phyloP scores from a whole-genome alignment of 2,797 vertebrate genomes.

The Phataginus tetradactyla region DNA sequence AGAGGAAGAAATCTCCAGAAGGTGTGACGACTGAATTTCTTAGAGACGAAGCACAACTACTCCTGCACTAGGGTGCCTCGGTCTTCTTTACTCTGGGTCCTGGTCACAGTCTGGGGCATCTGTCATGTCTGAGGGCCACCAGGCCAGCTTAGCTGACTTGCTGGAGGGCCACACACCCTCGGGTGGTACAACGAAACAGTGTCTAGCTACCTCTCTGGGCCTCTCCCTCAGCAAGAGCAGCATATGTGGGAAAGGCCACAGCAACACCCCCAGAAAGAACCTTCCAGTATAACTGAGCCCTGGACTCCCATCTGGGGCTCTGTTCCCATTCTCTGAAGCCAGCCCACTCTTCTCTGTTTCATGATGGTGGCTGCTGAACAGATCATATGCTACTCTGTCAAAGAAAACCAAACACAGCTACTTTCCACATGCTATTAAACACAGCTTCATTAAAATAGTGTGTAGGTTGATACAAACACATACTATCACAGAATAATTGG shows the following conservation, averaged over 20 bases:
- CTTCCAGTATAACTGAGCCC: background rate
- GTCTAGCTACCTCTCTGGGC: background rate
- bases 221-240: background rate
- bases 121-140: background rate
- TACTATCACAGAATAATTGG: constrained; percentile 60
- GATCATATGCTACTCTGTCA: constrained; percentile 20
- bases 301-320: background rate
- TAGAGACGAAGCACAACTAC: background rate
- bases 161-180: background rate
- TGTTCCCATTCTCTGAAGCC: background rate
- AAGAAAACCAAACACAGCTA: constrained; percentile 55
- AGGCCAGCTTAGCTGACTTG: background rate
- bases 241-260: background rate
- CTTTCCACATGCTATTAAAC: constrained; percentile 66
- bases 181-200: background rate
- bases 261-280: background rate
- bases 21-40: background rate
- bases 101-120: background rate
- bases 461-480: constrained; percentile 62
- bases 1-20: background rate
- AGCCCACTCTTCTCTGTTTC: background rate
- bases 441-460: constrained; percentile 59
- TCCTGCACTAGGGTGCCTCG: too few species aligned
- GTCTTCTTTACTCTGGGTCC: background rate
- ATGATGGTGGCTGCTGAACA: background rate